Evolutionary conservation across 2,888 invertebrate genomes (phyloP).

Genomic region (Geotrupes spiniger): DNA sequence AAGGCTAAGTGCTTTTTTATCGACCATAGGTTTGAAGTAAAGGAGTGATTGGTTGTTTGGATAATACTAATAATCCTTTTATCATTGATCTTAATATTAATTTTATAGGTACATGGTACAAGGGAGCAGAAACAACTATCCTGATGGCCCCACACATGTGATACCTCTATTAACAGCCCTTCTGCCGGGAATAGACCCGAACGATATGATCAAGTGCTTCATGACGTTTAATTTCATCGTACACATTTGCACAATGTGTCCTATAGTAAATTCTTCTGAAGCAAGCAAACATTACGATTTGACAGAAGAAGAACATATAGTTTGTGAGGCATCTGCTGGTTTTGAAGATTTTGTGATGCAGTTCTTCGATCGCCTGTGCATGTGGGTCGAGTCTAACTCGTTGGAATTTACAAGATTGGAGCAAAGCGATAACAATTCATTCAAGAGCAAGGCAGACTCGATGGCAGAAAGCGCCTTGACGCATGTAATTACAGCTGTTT

Average conservation of each 20-base stretch:
- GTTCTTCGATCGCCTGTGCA: slow-evolving; percentile 75
- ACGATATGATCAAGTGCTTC: slow-evolving; percentile 75
- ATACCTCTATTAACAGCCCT: slow-evolving; percentile 76
- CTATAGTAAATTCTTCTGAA: slow-evolving; percentile 80
- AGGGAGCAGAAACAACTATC: slow-evolving; percentile 57
- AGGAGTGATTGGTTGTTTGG: too few species aligned
- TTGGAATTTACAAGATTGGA: slow-evolving; percentile 67
- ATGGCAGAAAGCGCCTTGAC: slow-evolving; percentile 69
- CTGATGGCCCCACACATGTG: slow-evolving; percentile 77
- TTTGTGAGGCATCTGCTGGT: slow-evolving; percentile 79
- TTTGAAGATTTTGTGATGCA: slow-evolving; percentile 88
- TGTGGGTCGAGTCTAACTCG: slow-evolving; percentile 68
- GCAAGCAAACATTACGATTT: slow-evolving; percentile 69
- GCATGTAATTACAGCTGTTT: slow-evolving; percentile 64
- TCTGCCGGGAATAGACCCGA: slow-evolving; percentile 87
- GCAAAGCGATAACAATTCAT: slow-evolving; percentile 55
- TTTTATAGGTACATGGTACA: slow-evolving; percentile 45
- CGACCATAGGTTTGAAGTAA: too few species aligned
- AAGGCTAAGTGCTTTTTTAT: too few species aligned
- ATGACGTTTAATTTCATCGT: slow-evolving; percentile 77
- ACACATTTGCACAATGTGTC: slow-evolving; percentile 73
- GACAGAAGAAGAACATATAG: slow-evolving; percentile 71
- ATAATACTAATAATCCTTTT: too few species aligned
- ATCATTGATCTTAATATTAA: not conserved
- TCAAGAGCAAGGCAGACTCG: slow-evolving; percentile 65